These are phyloP conservation scores for Cyprinodon diabolis DNA, from an alignment of 2,797 vertebrate species.

Conservation along the genomic window DNA sequence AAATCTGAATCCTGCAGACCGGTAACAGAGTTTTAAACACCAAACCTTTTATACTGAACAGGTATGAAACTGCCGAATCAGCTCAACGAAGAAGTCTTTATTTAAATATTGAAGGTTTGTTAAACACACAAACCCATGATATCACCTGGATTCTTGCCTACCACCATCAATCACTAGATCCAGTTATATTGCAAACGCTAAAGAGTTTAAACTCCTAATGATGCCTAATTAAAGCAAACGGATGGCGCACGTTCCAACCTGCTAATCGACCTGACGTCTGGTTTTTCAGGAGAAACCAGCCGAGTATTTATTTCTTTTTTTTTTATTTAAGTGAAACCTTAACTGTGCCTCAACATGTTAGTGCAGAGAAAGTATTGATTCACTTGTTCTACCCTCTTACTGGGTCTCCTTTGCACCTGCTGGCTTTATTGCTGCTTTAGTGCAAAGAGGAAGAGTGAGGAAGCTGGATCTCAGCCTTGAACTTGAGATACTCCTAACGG, in stretches of 20 bases:
- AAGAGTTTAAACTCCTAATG: background rate
- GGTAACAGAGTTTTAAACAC: background rate
- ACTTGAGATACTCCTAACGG: constrained; percentile 25
- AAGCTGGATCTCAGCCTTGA: constrained; percentile 28
- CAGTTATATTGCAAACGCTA: background rate
- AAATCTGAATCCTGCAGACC: too few species aligned
- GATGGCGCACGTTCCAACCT: background rate
- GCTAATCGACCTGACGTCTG: background rate
- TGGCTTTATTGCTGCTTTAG: background rate
- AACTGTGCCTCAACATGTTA: background rate
- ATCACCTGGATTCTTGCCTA: background rate
- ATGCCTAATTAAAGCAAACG: background rate
- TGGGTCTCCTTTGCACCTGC: background rate
- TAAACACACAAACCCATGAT: background rate
- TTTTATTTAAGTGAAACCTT: background rate
- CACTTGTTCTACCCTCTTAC: background rate
- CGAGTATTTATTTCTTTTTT: background rate
- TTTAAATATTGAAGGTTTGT: background rate
- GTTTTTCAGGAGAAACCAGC: background rate
- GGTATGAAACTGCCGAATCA: background rate
- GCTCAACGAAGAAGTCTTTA: background rate
- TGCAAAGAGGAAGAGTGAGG: constrained; percentile 11
- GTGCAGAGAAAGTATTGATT: background rate
- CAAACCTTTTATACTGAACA: background rate
- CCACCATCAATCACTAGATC: background rate